Percentiles rank a stretch among this genome's conserved stretches.
phyloP scores from a whole-genome alignment of 1,140 invertebrate genomes.

The Hesperophylax magnus region DNA sequence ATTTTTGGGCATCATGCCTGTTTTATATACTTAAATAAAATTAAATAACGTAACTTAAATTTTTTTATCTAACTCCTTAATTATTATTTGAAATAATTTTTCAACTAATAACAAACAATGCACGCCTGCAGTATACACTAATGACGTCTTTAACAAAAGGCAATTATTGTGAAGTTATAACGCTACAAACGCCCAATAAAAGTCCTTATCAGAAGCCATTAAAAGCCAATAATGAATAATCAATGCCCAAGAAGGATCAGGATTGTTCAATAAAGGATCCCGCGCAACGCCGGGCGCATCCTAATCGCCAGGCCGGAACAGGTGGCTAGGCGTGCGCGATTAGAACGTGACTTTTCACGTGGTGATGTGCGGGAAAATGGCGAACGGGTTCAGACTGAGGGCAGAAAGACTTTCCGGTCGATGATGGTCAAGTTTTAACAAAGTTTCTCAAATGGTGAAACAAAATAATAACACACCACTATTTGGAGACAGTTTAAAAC shows the following conservation, averaged over 20 bases:
- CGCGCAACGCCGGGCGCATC: constrained; percentile 2
- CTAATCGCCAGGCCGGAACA: constrained; percentile 4
- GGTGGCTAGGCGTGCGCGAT: not conserved
- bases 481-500: not conserved
- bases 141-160: not conserved
- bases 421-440: not conserved
- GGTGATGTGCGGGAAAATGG: not conserved
- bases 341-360: constrained; percentile 13
- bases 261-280: constrained; percentile 6
- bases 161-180: not conserved
- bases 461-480: no score
- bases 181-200: not conserved
- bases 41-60: no score
- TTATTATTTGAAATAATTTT: no score
- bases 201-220: not conserved
- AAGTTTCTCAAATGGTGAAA: no score
- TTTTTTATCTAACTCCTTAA: no score
- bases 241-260: not conserved
- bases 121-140: no score
- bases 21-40: no score
- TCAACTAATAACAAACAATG: no score
- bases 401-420: not conserved
- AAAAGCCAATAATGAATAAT: constrained; percentile 12
- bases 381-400: constrained; percentile 1
- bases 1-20: no score